A percentile compares a stretch with the other conserved stretches of the same genome.
These are phyloP conservation scores for Sebastolobus alascanus DNA, from an alignment of 2,797 vertebrate species.

Conservation along the genomic window DNA sequence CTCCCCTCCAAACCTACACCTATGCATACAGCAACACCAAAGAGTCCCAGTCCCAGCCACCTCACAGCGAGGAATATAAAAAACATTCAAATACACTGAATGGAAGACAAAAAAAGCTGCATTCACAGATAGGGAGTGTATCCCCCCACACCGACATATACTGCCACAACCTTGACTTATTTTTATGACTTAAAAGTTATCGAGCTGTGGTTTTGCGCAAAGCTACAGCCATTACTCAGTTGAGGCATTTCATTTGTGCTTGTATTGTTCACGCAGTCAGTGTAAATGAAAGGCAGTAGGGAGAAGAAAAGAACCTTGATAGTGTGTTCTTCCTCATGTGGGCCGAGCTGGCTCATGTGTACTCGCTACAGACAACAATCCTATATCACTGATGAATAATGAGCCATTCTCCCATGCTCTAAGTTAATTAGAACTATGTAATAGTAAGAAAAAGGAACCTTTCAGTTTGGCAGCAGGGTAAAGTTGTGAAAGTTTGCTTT, in stretches of 20 bases:
- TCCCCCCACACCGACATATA: background rate
- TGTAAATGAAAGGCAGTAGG: slow-evolving; percentile 27
- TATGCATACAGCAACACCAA: background rate
- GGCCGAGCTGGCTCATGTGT: background rate
- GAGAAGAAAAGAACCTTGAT: slow-evolving; percentile 9
- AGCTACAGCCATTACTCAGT: slow-evolving; percentile 54
- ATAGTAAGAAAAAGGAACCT: background rate
- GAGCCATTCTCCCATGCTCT: background rate
- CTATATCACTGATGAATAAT: slow-evolving; percentile 26
- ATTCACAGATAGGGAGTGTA: background rate
- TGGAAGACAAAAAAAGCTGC: slow-evolving; percentile 3
- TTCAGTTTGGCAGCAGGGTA: background rate
- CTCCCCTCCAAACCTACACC: background rate
- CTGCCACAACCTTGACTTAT: slow-evolving; percentile 28
- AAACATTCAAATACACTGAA: background rate
- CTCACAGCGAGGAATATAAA: background rate
- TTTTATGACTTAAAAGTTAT: slow-evolving; percentile 33
- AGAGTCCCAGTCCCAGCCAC: background rate
- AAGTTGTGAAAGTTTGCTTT: background rate
- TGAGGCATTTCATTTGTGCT: slow-evolving; percentile 53
- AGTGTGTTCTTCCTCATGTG: slow-evolving; percentile 6
- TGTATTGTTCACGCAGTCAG: slow-evolving; percentile 41
- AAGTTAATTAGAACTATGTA: background rate
- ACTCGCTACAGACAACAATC: background rate
- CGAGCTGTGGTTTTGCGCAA: slow-evolving; percentile 36